Base-by-base conservation (phyloP, 1,140 invertebrate genomes). In the Trachymyrmex cornetzi region DNA sequence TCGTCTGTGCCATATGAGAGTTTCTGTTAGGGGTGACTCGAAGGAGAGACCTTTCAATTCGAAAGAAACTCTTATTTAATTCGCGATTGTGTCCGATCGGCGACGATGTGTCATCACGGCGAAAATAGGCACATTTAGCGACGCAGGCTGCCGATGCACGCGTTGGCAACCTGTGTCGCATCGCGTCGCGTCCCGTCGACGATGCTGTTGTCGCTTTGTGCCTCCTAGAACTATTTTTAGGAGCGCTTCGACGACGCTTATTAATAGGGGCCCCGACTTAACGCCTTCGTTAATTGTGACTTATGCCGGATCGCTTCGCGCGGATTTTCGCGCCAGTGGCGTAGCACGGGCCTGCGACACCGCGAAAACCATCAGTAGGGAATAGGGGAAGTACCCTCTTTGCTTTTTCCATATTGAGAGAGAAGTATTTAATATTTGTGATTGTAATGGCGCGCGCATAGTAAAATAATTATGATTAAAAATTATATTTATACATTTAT, bases 101-200 rank as follows among this genome's bases (percentile, higher is more conserved):
- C 85, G 67, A 53, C 87, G 93, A 92, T 93, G 93, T 93, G 92
- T 93, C 93, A 93, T 92, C 92, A 66, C 34, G 84, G 91, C 92
- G 86, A 93, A 92, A 93, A 93, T 93, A 93, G 93, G 85, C 89
- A 89, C 91, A 92, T 91, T 92, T 92, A 92, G 89, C 92, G 90
- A 84, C 86, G 81, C 90, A 88, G 88, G 85, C 79, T 82, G 53
- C 44, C 34, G 80, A 72, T 89, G 82, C 81, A 63, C 89, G 92
- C 92, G 87, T 90, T 93, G 91, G 88, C 92, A 91, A 93, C 87
- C 81, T 85, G 90, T 77, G 79, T 87, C 57, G 85, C 85, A 74
- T 89, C 72, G 87, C 67, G 74, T 57, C 74, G 81, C 85, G 53
- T 77, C 71, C 63, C 80, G 74, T 53, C 59, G 88, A 77, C 72